Conservation (phyloP, 2,888 invertebrate genomes). For the Lasioglossum malachurum region DNA sequence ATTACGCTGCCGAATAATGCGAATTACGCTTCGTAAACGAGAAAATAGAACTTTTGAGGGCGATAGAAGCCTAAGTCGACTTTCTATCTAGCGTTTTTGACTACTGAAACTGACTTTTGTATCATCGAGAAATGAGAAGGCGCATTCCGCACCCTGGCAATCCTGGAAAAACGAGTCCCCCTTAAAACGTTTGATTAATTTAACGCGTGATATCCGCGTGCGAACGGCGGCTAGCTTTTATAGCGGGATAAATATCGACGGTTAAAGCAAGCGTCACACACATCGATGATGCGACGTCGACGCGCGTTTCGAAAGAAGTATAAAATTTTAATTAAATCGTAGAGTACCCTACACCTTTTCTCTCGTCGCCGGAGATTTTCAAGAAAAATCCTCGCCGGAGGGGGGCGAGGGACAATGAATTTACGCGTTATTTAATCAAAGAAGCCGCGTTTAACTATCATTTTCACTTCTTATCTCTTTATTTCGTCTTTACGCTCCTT, state of each 20-base stretch:
- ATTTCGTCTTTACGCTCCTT: conserved; percentile 54
- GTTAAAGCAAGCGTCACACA: background rate
- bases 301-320: background rate
- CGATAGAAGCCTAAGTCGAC: no score
- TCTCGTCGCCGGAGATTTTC: background rate
- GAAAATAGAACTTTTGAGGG: no score
- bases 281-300: background rate
- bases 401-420: background rate
- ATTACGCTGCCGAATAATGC: no score
- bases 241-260: background rate
- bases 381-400: background rate
- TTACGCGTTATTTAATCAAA: conserved; percentile 27
- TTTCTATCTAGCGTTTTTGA: no score
- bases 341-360: background rate
- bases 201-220: background rate
- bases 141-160: no score
- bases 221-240: background rate
- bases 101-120: no score
- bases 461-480: conserved; percentile 58
- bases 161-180: no score
- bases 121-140: no score
- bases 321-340: background rate
- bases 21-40: no score
- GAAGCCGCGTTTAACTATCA: conserved; percentile 9
- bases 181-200: background rate